A percentile compares a stretch with the other conserved stretches of the same genome.
phyloP scores from a whole-genome alignment of 2,797 vertebrate species.

The Acrossocheilus wenchowensis region DNA sequence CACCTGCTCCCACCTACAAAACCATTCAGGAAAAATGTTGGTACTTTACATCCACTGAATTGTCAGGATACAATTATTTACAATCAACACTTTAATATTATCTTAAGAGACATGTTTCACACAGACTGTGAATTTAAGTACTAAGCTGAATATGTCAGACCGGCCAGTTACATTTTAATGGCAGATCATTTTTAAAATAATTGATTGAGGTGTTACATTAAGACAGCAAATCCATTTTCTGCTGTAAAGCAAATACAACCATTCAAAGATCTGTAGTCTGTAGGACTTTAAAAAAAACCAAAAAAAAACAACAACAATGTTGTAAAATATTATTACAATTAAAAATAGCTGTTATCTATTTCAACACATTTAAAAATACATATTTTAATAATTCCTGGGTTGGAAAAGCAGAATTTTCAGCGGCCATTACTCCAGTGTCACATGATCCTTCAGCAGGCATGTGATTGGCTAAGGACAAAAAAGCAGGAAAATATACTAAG shows the following conservation, averaged over 20 bases:
- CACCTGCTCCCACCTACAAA: slow-evolving; percentile 91
- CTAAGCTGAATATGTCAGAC: neutral
- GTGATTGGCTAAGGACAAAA: too few species aligned
- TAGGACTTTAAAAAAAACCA: neutral
- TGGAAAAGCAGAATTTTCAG: neutral
- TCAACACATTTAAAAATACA: neutral
- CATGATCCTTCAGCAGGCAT: neutral
- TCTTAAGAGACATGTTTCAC: neutral
- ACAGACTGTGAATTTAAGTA: neutral
- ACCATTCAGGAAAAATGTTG: too few species aligned
- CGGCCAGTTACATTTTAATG: neutral
- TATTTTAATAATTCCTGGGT: neutral
- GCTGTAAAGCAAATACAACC: neutral
- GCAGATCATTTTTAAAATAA: neutral
- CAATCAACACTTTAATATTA: neutral
- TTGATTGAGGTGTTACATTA: neutral
- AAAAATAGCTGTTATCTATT: neutral
- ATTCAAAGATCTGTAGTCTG: neutral
- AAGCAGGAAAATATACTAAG: too few species aligned
- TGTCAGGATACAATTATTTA: neutral
- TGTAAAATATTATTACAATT: neutral
- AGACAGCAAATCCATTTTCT: neutral
- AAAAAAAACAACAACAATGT: neutral
- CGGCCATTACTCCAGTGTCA: neutral
- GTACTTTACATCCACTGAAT: neutral